Base-by-base conservation (phyloP, 2,113 vertebrate genomes). In the Pygoscelis adeliae region DNA sequence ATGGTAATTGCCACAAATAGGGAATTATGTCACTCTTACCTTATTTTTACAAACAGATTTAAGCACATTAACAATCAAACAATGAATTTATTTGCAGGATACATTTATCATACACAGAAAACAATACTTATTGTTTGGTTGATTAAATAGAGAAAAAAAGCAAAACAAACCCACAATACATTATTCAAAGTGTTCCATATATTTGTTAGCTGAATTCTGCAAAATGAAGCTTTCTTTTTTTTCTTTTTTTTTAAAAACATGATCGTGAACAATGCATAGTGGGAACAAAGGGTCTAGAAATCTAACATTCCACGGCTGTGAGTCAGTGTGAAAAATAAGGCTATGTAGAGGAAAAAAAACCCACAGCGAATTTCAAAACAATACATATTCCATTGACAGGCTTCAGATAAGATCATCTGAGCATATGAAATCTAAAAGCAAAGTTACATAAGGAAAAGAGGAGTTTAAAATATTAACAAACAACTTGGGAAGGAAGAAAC, bases 101-200 rank as follows among this genome's bases (percentile, higher is more conserved):
- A 95, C 93, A 96, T 93, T 92, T 95, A 93, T 89, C 63, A 89
- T 40, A 96, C 94, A 91, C 30, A 84, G 72, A 89, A 97, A 96
- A 97, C 97, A 97, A 96, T 96, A 94, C 80, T 95, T 92, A 97
- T 96, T 97, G 96, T 97, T 91, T 92, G 50, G 62, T 89, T 95
- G 90, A 95, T 97, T 92, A 96, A 93, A 89, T 67, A 87, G 67
- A 92, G 76, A 36, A 89, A 91, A 94, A 95, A 79, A 20, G 11
- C 63, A 95, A 92, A 96, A 87, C 94, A 97, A 94, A 96, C 59
- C 3, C 70, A 96, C 86, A 94, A 96, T 91, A 87, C 90, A 71
- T 96, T 89, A 96, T 95, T 97, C 96, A 95, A 92, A 94, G 36
- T 61, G 73, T 67, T 83, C 65, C 77, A 71, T 95, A 95, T 93